A percentile compares a stretch with the other conserved stretches of the same genome.
phyloP scores from a whole-genome alignment of 2,888 invertebrate species.

The Chymomyza amoena region DNA sequence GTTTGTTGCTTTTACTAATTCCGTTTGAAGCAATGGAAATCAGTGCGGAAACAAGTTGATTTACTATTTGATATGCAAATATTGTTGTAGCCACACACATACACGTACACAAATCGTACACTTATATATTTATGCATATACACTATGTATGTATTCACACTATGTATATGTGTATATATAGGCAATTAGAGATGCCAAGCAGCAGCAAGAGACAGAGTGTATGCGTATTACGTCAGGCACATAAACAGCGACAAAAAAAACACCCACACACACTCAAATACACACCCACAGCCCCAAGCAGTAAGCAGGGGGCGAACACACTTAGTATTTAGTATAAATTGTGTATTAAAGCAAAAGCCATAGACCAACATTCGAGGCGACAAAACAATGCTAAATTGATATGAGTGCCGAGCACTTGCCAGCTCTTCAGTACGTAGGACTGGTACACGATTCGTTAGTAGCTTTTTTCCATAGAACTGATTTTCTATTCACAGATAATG shows the following conservation, averaged over 20 bases:
- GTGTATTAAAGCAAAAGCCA: neutral
- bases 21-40: conserved; percentile 32
- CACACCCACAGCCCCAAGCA: neutral
- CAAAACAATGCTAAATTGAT: conserved; percentile 37
- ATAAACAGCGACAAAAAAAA: conserved; percentile 2
- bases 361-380: conserved; percentile 2
- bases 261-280: neutral
- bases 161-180: conserved; percentile 32
- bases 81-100: conserved; percentile 31
- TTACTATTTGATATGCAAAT: conserved; percentile 64
- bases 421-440: no score
- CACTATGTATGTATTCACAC: conserved; percentile 27
- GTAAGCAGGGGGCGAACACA: neutral
- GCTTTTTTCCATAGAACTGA: no score
- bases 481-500: no score
- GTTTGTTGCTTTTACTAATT: neutral
- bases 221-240: conserved; percentile 34
- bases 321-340: neutral
- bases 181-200: conserved; percentile 47
- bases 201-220: conserved; percentile 27
- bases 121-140: neutral
- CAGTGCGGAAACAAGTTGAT: conserved; percentile 53
- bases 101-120: neutral
- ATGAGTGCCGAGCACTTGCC: neutral
- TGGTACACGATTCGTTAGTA: no score